Conservation (phyloP, 2,888 invertebrate species). For the Dynastes tityus region DNA sequence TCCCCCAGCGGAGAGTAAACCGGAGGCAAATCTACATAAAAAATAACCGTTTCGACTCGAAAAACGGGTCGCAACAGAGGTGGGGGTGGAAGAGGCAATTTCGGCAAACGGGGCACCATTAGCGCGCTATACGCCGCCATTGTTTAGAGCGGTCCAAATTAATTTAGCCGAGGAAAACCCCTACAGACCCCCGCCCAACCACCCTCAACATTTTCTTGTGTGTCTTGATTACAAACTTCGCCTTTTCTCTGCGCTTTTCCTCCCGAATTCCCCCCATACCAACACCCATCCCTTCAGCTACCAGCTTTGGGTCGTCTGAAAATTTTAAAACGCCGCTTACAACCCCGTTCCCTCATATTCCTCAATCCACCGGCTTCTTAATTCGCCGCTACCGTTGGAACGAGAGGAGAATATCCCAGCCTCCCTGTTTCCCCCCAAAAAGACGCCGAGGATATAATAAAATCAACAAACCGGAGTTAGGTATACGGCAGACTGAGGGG, state of each 20-base stretch:
- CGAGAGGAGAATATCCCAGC: background rate
- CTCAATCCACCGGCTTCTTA: background rate
- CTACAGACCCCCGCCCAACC: slow-evolving; percentile 60
- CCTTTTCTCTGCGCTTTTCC: slow-evolving; percentile 15
- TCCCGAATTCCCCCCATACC: background rate
- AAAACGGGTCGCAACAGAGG: too few species aligned
- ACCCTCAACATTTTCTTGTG: slow-evolving; percentile 45
- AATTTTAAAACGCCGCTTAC: slow-evolving; percentile 22
- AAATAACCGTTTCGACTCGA: slow-evolving; percentile 64
- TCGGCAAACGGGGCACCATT: slow-evolving; percentile 71
- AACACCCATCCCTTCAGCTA: background rate
- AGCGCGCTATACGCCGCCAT: slow-evolving; percentile 69
- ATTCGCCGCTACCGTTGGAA: background rate
- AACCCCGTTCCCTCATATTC: background rate
- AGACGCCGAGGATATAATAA: slow-evolving; percentile 32
- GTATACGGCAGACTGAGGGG: too few species aligned
- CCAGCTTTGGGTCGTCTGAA: background rate
- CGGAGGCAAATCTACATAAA: slow-evolving; percentile 68
- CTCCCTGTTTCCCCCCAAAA: background rate
- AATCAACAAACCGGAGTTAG: slow-evolving; percentile 36
- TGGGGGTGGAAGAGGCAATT: slow-evolving; percentile 69
- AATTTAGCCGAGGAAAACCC: slow-evolving; percentile 53
- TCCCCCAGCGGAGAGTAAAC: slow-evolving; percentile 59
- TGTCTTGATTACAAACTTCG: slow-evolving; percentile 56
- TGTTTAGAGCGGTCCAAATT: slow-evolving; percentile 73